Base-by-base conservation (phyloP, 2,888 invertebrate species). In the Tetrapedia diversipes region DNA sequence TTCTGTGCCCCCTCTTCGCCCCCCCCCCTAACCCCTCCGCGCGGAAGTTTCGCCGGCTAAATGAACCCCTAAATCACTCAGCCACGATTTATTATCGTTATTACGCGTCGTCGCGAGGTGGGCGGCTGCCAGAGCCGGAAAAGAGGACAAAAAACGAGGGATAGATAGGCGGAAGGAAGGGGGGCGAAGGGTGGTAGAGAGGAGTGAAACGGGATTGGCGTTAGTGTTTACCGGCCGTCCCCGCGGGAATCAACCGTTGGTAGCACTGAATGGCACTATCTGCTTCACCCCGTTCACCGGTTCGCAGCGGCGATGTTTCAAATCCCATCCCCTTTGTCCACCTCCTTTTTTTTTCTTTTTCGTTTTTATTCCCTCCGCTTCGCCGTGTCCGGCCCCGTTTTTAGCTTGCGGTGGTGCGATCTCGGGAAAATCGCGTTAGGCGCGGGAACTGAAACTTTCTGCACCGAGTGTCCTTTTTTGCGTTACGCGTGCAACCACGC, bases 61-160 rank as follows among this genome's bases (percentile, higher is more conserved):
- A 83, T 82, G 83, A 81, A 83, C 73, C 67, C 59, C 76, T 84
- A 84, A 83, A 83, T 84, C 84, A 84, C 80, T 84, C 83, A 59
- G 75, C 27, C 68, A 53, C 83, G 80, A 83, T 84, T 84, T 84
- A 84, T 83, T 84, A 82, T 82, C 82, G 83, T 84, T 84, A 84
- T 83, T 83, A 80, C 83, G 81, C 83, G 79, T 83, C 79, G 74
- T 71, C 76, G 81, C 76, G 77, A 54, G 77, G 79, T 61, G 68
- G 79, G 77, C 56, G 73, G 19, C 60, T 63, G 73, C 53, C 65
- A 54, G 66, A 41, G 47, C 49, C 39, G 41, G 72, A 72, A 51
- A 68, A 70, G 59, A 79, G 69, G 41, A 65, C 51, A 63, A 72
- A 79, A 80, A 72, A 41, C 66, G 70, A 70, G 69, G 59, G 64